Evolutionary conservation across 2,113 vertebrate genomes (phyloP), one percentile per base, ranked within the genome.

Genomic region (Saccopteryx bilineata): DNA sequence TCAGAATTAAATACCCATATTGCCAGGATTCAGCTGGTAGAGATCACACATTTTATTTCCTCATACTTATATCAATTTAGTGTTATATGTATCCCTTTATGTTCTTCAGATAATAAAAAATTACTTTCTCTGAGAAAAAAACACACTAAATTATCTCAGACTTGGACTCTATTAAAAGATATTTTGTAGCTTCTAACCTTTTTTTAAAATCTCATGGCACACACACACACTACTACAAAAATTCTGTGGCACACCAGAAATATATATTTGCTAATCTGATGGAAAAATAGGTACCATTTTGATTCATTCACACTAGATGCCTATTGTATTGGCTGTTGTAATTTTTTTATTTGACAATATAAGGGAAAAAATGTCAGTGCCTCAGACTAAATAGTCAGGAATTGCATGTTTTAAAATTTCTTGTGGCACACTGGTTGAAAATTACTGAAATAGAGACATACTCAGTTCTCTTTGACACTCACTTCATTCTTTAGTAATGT

Each of bases 31-130:
- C 65, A 52, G 1, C 8, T 66, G 19, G 0, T 69, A 60, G n/a
- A 84, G 12, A 86, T 65, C 1, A 74, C 18, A 33, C 56, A 66
- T 93, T 96, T 39, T 91, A 75, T 68, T 94, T 90, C 14, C 72
- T 81, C 8, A 66, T 3, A 39, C 1, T n/a, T 65, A 87, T 86
- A 58, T 95, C 18, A 72, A 33, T 80, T 80, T 87, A 56, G 31
- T 17, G 2, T 24, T 89, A 21, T n/a, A 75, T 28, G n/a, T 86
- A 46, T 28, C 15, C 1, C 4, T 69, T 79, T 46, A 11, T 89
- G 14, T 78, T 89, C 28, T 33, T 74, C n/a, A 87, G 81, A 58
- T 54, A 71, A 93, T 39, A 60, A 4, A 76, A 75, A 68, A 79
- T 65, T 13, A 93, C 79, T 1, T 17, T 90, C 18, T 69, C 76